Conservation (phyloP, 2,113 vertebrate genomes). For the Azemiops feae region DNA sequence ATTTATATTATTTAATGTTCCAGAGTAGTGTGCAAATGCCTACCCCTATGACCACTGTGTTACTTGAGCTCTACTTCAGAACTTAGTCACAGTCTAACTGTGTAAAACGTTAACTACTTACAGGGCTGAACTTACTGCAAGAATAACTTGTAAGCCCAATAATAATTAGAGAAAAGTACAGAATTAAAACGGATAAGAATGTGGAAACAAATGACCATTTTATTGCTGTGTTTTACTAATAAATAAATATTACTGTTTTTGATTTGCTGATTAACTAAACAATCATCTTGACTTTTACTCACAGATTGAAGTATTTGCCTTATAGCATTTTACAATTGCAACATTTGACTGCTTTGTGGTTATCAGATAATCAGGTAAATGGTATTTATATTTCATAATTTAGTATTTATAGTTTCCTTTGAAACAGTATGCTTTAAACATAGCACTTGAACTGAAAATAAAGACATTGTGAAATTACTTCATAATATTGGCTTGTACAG, state of each 20-base stretch:
- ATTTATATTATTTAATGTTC: not conserved
- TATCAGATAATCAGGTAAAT: constrained; percentile 96
- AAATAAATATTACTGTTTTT: not conserved
- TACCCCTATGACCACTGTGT: not conserved
- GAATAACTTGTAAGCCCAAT: not conserved
- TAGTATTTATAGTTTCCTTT: not conserved
- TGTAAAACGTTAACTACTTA: not conserved
- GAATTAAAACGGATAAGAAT: not conserved
- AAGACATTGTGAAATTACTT: not conserved
- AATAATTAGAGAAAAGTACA: not conserved
- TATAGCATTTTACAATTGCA: constrained; percentile 94
- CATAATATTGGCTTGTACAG: not conserved
- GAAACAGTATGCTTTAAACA: not conserved
- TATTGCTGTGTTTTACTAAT: not conserved
- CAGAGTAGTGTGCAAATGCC: not conserved
- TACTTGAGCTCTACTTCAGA: not conserved
- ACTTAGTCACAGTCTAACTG: not conserved
- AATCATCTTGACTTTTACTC: constrained; percentile 27
- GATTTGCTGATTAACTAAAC: not conserved
- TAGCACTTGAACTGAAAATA: constrained; percentile 1
- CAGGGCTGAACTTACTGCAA: not conserved
- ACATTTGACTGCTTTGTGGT: constrained; percentile 97
- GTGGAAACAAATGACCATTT: not conserved
- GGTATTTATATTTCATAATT: constrained; percentile 34
- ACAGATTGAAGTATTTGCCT: constrained; percentile 91